Percentiles rank a stretch among this genome's conserved stretches.
Conservation (phyloP, 1,140 invertebrate genomes). For the Drosophila jambulina region DNA sequence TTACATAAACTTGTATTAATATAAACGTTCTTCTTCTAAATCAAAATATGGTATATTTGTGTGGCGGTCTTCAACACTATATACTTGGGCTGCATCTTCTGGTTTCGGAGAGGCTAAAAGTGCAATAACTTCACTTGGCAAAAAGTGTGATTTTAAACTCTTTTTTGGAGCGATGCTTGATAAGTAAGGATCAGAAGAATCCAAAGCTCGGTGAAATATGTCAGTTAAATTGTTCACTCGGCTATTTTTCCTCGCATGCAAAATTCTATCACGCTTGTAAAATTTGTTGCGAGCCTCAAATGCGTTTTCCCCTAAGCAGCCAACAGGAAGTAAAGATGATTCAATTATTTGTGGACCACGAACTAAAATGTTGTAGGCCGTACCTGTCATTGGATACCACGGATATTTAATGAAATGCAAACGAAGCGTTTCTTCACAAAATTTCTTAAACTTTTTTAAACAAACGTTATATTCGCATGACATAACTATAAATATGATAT, state of each 20-base stretch:
- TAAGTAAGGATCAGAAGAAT: not conserved
- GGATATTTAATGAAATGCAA: constrained; percentile 12
- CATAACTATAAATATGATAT: constrained; percentile 19
- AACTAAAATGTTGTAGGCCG: constrained; percentile 1
- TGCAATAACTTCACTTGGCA: constrained; percentile 14
- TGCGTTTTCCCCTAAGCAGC: constrained; percentile 21
- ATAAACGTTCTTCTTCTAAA: too few relatives aligned
- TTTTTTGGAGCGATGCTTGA: constrained; percentile 12
- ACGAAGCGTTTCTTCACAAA: constrained; percentile 17
- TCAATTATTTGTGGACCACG: constrained; percentile 2
- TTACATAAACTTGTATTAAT: constrained; percentile 9
- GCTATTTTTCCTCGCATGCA: constrained; percentile 20
- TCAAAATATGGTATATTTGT: constrained; percentile 19
- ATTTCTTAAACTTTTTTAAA: constrained; percentile 15
- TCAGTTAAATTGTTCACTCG: too few relatives aligned
- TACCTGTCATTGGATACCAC: not conserved
- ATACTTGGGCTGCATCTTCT: constrained; percentile 1
- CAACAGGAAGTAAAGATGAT: constrained; percentile 22
- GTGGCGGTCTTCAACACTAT: constrained; percentile 10
- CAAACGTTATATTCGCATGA: constrained; percentile 16
- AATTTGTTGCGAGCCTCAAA: constrained; percentile 21
- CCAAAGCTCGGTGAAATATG: constrained; percentile 8
- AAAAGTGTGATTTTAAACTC: constrained; percentile 11
- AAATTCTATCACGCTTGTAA: constrained; percentile 18
- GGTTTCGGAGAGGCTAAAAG: constrained; percentile 7